Conservation (phyloP, 2,113 vertebrate genomes). For the Dicaeum eximium region DNA sequence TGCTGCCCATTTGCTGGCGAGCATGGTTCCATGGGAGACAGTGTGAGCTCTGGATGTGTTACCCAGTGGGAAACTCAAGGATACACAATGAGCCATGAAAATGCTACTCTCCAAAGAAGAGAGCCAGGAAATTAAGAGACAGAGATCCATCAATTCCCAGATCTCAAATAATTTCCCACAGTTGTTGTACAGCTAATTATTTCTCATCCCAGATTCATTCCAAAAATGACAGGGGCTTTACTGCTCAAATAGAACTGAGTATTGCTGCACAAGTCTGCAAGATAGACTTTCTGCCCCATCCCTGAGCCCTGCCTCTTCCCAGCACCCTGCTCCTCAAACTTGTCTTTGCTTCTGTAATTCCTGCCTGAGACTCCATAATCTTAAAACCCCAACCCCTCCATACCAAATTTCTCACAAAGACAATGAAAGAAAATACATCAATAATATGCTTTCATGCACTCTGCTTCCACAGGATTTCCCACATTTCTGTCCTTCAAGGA, state of each 20-base stretch:
- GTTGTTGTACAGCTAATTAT: not conserved
- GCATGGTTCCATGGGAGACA: fast-evolving
- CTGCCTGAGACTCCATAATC: not conserved
- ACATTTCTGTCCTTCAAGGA: not conserved
- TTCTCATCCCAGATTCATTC: not conserved
- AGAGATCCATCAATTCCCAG: not conserved
- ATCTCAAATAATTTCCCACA: not conserved
- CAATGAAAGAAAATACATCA: not conserved
- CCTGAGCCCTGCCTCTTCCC: not conserved
- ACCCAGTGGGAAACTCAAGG: not conserved
- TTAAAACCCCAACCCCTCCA: not conserved
- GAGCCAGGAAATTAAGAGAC: not conserved
- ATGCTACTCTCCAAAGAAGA: not conserved
- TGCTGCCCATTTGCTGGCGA: not conserved
- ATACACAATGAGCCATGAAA: not conserved
- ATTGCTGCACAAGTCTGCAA: not conserved
- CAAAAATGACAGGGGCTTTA: not conserved
- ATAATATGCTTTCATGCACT: not conserved
- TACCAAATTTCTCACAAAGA: not conserved
- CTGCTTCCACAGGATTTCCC: not conserved
- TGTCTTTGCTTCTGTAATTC: not conserved
- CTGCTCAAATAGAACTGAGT: not conserved
- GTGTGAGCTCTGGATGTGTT: not conserved
- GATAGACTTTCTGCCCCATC: not conserved
- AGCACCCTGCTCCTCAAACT: not conserved